These are phyloP conservation scores for Corythoichthys haematopterus DNA, from an alignment of 2,113 vertebrate genomes.

Conservation along the genomic window DNA sequence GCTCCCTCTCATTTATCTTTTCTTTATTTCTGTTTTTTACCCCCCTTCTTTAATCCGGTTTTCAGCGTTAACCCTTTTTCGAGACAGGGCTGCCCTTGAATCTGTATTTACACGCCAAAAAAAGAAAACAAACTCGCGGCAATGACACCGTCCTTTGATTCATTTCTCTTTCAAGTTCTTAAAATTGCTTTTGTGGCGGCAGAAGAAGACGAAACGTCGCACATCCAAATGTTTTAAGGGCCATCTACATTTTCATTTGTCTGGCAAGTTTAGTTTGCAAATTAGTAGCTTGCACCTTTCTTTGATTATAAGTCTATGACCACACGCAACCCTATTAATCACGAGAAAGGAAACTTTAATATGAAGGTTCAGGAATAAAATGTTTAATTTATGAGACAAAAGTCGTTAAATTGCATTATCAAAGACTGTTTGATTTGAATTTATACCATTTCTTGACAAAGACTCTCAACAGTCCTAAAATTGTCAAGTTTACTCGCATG, in stretches of 20 bases:
- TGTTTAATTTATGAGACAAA: background rate
- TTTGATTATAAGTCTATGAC: constrained; percentile 34
- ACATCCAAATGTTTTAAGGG: background rate
- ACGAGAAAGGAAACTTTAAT: background rate
- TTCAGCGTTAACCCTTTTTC: background rate
- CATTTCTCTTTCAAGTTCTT: background rate
- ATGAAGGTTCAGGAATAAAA: background rate
- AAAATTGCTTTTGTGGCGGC: background rate
- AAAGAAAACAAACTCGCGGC: background rate
- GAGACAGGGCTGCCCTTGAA: background rate
- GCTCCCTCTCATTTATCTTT: constrained; percentile 16
- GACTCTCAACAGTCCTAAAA: background rate
- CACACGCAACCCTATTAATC: constrained; percentile 23
- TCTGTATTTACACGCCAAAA: background rate
- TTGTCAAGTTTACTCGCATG: background rate
- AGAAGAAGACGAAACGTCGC: background rate
- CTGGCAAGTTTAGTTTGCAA: constrained; percentile 5
- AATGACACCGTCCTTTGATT: constrained; percentile 3
- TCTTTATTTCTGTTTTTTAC: constrained; percentile 5
- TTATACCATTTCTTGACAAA: background rate
- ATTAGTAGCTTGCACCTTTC: constrained; percentile 29
- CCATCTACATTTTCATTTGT: constrained; percentile 10
- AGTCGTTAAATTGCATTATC: background rate
- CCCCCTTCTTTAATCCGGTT: constrained; percentile 4
- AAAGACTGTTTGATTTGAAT: background rate